Base-by-base conservation (phyloP, 2,797 vertebrate genomes). In the Oryzias dopingdopingensis region DNA sequence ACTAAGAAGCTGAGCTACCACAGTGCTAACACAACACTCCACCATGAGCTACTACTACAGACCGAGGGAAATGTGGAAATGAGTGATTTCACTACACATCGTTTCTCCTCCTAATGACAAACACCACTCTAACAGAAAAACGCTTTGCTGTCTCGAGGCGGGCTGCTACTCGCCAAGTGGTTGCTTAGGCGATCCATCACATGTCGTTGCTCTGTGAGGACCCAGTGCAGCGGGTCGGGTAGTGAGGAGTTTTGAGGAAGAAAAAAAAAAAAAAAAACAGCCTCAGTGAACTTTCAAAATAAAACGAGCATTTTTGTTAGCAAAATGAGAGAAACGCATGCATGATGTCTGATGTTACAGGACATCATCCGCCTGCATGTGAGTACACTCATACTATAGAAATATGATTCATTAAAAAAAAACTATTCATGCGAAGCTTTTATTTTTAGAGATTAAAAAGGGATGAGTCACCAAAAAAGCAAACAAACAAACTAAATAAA, bases 121-220 rank as follows among this genome's bases (percentile, higher is more conserved):
- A 65, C 0, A 46, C 40, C 51, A 58, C 44, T 58, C 51, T 51
- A 67, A 70, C 69, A 58, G 68, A 49, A 43, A 44, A 22, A 52
- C 23, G 4, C 55, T 52, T 71, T 15, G 66, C 70, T 78, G 60
- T 69, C 64, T 68, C 77, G 60, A 62, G 61, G 74, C 69, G 56
- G 74, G 62, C 76, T 79, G 77, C 86, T 91, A 93, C 91, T 90
- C 91, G 91, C 91, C 91, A 64, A 85, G 74, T 77, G 55, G 81
- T 76, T 41, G 78, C 61, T 72, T 81, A 26, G 81, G 69, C 50
- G 80, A 80, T 67, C 49, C 48, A 62, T 91, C 88, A 86, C 81
- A 84, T 68, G 87, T 79, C 82, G 61, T 90, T 86, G 5, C 75
- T 87, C 90, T 91, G 89, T 20, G 64, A 83, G 67, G 65, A 65